Conservation (phyloP, 1,140 invertebrate genomes). For the Oncopeltus fasciatus region DNA sequence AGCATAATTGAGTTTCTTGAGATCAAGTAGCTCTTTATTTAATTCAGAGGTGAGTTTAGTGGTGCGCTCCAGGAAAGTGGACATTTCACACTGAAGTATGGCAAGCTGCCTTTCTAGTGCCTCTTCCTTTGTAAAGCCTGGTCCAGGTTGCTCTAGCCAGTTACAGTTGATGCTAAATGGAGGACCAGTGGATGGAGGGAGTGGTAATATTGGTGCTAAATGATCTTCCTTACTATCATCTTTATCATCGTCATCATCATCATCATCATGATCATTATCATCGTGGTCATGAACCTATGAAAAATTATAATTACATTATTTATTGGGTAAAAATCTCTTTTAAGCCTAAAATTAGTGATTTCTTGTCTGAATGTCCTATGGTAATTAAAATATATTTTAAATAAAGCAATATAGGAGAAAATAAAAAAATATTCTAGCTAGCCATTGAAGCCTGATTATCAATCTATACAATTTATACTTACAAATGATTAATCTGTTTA, state of each 20-base stretch:
- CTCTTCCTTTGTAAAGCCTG: slow-evolving; percentile 1
- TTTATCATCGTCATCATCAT: background rate
- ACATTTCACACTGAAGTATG: slow-evolving; percentile 13
- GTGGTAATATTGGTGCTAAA: too few relatives aligned
- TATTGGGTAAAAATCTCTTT: too few relatives aligned
- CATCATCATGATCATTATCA: background rate
- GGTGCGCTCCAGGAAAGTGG: background rate
- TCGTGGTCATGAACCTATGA: background rate
- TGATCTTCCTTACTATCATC: background rate
- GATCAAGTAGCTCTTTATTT: slow-evolving; percentile 10
- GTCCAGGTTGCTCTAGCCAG: background rate
- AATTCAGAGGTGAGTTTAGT: slow-evolving; percentile 7
- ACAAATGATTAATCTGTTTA: too few relatives aligned
- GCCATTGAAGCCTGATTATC: too few relatives aligned
- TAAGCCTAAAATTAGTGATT: too few relatives aligned
- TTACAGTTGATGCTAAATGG: background rate
- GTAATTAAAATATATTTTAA: too few relatives aligned
- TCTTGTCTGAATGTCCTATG: too few relatives aligned
- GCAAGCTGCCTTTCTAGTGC: slow-evolving; percentile 2
- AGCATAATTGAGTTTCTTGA: slow-evolving; percentile 17
- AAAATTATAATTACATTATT: too few relatives aligned
- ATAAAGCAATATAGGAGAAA: too few relatives aligned
- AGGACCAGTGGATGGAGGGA: background rate
- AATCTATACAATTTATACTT: too few relatives aligned
- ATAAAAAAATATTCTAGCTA: too few relatives aligned